Base-by-base conservation (phyloP, 2,888 invertebrate genomes). In the Melanostoma scalare region DNA sequence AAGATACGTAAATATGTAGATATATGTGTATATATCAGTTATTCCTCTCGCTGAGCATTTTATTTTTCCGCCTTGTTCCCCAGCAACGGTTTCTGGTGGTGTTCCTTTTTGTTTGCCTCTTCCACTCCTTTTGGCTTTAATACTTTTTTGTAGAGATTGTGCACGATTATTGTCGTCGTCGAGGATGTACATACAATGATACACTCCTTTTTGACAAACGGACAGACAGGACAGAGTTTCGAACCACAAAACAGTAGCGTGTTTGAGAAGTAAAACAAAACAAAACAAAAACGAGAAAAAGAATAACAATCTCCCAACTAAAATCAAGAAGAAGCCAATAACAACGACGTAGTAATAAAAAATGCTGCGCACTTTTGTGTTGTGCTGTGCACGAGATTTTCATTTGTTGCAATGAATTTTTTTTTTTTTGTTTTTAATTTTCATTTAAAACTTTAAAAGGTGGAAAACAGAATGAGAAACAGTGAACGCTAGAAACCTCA, bases 201-300 rank as follows among this genome's bases (percentile, higher is more conserved):
- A 69, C n/a, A 69, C 56, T 4, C 44, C 58, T 30, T 31, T 31
- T 69, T 40, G 71, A 71, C 71, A 67, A 50, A 67, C 55, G 53
- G 65, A 78, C 68, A 61, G 55, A 40, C 63, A 63, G 36, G 36
- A 60, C 72, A 46, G 63, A 53, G 58, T 78, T 82, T 75, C 63
- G 10, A 82, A 69, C 82, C 82, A 74, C 78, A 82, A 82, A 82
- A 82, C 82, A 74, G 82, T 82, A 82, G 82, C 82, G 78, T 82
- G 82, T 78, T 82, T 35, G 36, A 46, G 5, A 40, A 60, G 48
- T 36, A 53, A 68, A 46, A 42, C 46, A 46, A 69, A 65, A 69
- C 56, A 55, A 10, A 61, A 60, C 61, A 72, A 42, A 55, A 53
- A 53, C 1, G 6, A 65, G n/a, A 53, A 36, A 44, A 68, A 42